Evolutionary conservation across 2,888 invertebrate genomes (phyloP), one percentile per base, ranked within the genome.

Genomic region (Zhuqinia jingwanae): DNA sequence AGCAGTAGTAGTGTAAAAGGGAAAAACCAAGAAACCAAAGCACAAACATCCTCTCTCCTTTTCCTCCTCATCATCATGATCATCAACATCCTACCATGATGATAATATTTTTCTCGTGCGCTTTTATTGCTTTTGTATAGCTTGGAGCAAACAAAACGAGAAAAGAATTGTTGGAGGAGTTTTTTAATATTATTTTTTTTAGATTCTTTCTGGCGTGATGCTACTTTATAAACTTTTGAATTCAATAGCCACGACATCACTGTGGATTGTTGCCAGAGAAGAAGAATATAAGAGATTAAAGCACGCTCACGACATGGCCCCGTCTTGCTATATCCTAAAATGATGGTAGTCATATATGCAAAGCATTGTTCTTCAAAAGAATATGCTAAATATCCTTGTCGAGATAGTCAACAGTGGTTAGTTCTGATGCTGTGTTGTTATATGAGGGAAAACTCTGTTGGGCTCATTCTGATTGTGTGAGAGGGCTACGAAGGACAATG

Each of bases 71-170:
- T n/a, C n/a, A n/a, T n/a, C n/a, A n/a, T n/a, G n/a, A n/a, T n/a
- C n/a, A n/a, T n/a, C n/a, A n/a, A n/a, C n/a, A n/a, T n/a, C n/a
- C n/a, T n/a, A n/a, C n/a, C n/a, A n/a, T n/a, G n/a, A n/a, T n/a
- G n/a, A n/a, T n/a, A n/a, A n/a, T n/a, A n/a, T n/a, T n/a, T n/a
- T n/a, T n/a, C n/a, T n/a, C 76, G 13, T 15, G 15, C 11, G 30
- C 22, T 47, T 42, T 65, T 65, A 65, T 79, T 63, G 42, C n/a
- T 56, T 30, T 3, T 79, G 79, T 36, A 79, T 79, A 22, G 79
- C 68, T 79, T 13, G 65, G 65, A 79, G 79, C 65, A 13, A 78
- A 42, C 17, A 58, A 42, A 60, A 77, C n/a, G 27, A 56, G 17
- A 58, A 27, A 58, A 42, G 22, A 22, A 76, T 36, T 36, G 15